These are phyloP conservation scores for Arrhopalites spinosus DNA, from an alignment of 2,888 invertebrate species.

Conservation along the genomic window DNA sequence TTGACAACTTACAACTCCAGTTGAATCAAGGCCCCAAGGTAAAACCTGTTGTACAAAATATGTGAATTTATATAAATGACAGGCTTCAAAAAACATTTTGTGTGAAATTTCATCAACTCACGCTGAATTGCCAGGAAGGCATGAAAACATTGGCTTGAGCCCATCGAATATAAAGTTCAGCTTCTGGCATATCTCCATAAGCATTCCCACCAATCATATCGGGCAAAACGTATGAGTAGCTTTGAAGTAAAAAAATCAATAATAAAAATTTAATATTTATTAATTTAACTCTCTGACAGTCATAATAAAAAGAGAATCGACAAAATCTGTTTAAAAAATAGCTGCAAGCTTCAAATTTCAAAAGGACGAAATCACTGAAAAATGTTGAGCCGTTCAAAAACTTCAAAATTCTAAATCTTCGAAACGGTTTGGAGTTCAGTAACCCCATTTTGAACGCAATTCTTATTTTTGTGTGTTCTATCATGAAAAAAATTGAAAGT, in stretches of 20 bases:
- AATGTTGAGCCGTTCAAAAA: no score
- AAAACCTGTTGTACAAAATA: neutral
- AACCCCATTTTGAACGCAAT: no score
- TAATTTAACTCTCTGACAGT: no score
- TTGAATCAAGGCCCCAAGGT: conserved; percentile 4
- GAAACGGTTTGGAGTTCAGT: no score
- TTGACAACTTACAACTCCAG: neutral
- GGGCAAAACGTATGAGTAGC: conserved; percentile 8
- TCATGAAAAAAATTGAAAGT: no score
- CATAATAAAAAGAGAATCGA: no score
- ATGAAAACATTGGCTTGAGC: conserved; percentile 17
- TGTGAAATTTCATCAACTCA: no score
- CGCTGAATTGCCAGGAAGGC: conserved; percentile 23
- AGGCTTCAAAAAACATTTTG: neutral
- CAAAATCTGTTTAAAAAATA: no score
- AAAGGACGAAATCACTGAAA: no score
- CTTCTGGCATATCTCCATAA: neutral
- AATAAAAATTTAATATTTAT: neutral
- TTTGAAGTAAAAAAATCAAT: neutral
- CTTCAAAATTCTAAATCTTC: no score
- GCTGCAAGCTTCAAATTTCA: no score
- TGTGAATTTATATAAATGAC: neutral
- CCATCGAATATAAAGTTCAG: conserved; percentile 20
- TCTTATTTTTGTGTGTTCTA: no score
- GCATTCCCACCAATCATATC: conserved; percentile 22